Conservation (phyloP, 2,113 vertebrate genomes). For the Erythrocebus patas region DNA sequence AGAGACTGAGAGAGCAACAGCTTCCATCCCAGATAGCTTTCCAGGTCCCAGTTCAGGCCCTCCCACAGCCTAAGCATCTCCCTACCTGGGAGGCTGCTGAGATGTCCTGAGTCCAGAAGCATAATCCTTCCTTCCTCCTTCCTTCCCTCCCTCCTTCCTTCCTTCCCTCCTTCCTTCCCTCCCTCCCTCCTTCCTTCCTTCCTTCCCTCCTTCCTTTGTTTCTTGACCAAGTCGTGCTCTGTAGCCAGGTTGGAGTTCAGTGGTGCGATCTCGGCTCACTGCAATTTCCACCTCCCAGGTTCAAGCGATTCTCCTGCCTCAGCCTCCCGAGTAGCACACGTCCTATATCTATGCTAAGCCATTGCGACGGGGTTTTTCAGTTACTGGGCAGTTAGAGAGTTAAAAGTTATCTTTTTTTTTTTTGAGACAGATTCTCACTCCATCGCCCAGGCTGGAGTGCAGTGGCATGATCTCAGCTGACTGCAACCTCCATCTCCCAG, state of each 20-base stretch:
- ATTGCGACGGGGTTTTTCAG: not conserved
- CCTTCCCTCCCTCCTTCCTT: not conserved
- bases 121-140: too few relatives aligned
- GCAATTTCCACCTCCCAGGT: too few relatives aligned
- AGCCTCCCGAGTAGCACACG: not conserved
- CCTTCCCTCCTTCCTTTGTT: too few relatives aligned
- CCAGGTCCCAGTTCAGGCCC: not conserved
- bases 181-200: too few relatives aligned
- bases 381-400: not conserved
- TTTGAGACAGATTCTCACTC: too few relatives aligned
- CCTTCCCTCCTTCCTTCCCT: fast-evolving
- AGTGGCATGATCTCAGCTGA: too few relatives aligned
- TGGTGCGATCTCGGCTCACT: fast-evolving
- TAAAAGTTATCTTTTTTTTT: too few relatives aligned
- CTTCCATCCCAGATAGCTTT: not conserved
- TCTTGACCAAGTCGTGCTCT: too few relatives aligned
- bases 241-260: too few relatives aligned
- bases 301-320: too few relatives aligned
- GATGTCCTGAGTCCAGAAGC: not conserved
- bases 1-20: not conserved
- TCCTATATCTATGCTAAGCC: not conserved
- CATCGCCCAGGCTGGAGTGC: too few relatives aligned
- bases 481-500: too few relatives aligned
- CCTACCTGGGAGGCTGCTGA: not conserved
- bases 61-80: not conserved